Percentiles rank a stretch among this genome's conserved stretches.
Evolutionary conservation across 2,888 invertebrate genomes (phyloP).

Genomic region (Patella caerulea): DNA sequence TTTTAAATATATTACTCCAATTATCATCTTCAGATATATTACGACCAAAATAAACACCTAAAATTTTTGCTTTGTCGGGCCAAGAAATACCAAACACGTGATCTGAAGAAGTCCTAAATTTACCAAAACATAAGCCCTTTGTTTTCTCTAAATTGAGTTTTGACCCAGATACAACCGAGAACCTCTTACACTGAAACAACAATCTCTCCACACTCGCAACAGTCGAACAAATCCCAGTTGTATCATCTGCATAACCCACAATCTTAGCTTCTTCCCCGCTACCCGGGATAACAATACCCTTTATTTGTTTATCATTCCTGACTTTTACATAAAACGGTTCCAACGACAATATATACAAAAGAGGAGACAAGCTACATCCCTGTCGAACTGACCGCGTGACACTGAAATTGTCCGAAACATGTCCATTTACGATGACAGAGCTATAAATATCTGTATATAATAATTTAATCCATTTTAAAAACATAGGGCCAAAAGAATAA

Average conservation of each 20-base stretch:
- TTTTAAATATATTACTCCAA: slow-evolving; percentile 30
- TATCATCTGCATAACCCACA: background rate
- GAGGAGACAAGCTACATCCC: background rate
- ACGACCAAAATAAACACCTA: slow-evolving; percentile 26
- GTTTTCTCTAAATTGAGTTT: slow-evolving; percentile 22
- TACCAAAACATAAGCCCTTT: background rate
- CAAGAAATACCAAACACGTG: background rate
- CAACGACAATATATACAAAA: background rate
- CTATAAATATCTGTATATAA: slow-evolving; percentile 39
- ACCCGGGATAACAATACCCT: background rate
- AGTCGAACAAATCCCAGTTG: background rate
- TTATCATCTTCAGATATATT: slow-evolving; percentile 28
- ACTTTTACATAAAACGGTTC: background rate
- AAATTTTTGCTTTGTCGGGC: slow-evolving; percentile 1
- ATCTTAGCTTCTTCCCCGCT: background rate
- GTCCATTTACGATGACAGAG: slow-evolving; percentile 38
- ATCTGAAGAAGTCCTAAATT: background rate
- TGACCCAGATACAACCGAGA: slow-evolving; percentile 11
- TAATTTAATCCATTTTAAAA: slow-evolving; percentile 42
- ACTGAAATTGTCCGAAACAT: slow-evolving; percentile 26
- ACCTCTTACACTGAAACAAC: background rate
- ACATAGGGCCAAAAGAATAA: slow-evolving; percentile 41
- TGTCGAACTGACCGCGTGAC: background rate
- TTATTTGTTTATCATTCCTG: slow-evolving; percentile 4
- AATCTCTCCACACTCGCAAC: background rate